phyloP scores from a whole-genome alignment of 1,140 invertebrate genomes.

The Macrocentrus cingulum region DNA sequence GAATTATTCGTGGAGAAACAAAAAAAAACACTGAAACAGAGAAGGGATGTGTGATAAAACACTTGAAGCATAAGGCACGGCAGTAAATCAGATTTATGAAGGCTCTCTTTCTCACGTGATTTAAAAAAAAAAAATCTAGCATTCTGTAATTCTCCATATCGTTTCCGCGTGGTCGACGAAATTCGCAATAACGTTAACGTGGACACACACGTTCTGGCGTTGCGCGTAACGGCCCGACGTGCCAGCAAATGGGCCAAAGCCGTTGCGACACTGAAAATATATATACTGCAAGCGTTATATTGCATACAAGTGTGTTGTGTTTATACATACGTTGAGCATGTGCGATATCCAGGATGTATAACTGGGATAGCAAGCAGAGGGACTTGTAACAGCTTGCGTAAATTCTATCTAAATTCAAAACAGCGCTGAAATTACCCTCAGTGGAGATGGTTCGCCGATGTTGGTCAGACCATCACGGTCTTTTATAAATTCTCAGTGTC shows the following conservation, averaged over 20 bases:
- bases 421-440: constrained; percentile 43
- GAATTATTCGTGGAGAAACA: constrained; percentile 9
- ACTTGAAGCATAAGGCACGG: neutral
- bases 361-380: constrained; percentile 12
- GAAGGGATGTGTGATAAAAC: neutral
- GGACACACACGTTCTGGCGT: constrained; percentile 24
- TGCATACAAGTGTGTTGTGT: constrained; percentile 20
- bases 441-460: constrained; percentile 29
- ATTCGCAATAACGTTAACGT: constrained; percentile 20
- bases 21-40: neutral
- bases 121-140: constrained; percentile 3
- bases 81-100: neutral
- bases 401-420: constrained; percentile 51
- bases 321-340: neutral
- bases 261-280: constrained; percentile 26
- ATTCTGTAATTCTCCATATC: constrained; percentile 2
- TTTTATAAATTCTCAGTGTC: neutral
- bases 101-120: too few relatives aligned
- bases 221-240: constrained; percentile 30
- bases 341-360: constrained; percentile 1
- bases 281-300: constrained; percentile 18
- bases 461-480: constrained; percentile 17
- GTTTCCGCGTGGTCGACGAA: constrained; percentile 17
- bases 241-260: constrained; percentile 28
- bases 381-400: constrained; percentile 44